phyloP scores from a whole-genome alignment of 2,113 vertebrate species.

The Lamprotornis superbus region DNA sequence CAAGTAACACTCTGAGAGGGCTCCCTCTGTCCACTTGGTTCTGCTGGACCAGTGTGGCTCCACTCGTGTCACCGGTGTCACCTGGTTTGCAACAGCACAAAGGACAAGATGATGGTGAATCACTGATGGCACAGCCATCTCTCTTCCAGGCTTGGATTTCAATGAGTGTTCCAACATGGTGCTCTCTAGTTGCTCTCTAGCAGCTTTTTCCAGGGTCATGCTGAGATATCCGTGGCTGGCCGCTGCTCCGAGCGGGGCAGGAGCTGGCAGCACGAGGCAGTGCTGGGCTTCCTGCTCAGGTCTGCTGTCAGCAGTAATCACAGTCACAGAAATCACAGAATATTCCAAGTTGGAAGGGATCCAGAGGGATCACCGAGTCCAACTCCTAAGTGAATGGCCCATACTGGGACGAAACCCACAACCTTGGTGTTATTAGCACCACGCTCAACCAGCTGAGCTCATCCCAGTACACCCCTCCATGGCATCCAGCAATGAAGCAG shows the following conservation, averaged over 20 bases:
- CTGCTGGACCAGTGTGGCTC: rapidly evolving
- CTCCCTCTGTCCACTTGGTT: not conserved
- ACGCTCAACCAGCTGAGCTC: not conserved
- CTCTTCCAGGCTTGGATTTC: not conserved
- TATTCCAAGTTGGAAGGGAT: not conserved
- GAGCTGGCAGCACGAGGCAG: not conserved
- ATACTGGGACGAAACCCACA: not conserved
- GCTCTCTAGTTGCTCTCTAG: not conserved
- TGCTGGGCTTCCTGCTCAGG: not conserved
- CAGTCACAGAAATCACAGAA: not conserved
- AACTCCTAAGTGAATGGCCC: not conserved
- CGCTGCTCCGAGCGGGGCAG: rapidly evolving
- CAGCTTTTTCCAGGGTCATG: not conserved
- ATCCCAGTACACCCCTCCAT: not conserved
- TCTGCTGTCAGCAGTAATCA: not conserved
- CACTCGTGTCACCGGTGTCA: rapidly evolving
- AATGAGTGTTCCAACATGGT: not conserved
- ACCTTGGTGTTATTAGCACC: not conserved
- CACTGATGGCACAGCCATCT: not conserved
- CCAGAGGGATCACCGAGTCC: not conserved
- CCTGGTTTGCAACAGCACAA: not conserved
- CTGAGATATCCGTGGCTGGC: not conserved
- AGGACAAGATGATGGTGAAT: not conserved
- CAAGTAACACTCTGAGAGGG: not conserved
- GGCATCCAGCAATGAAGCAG: not conserved